These are phyloP conservation scores for Heteromurus nitidus DNA, from an alignment of 2,888 invertebrate species.

Conservation along the genomic window DNA sequence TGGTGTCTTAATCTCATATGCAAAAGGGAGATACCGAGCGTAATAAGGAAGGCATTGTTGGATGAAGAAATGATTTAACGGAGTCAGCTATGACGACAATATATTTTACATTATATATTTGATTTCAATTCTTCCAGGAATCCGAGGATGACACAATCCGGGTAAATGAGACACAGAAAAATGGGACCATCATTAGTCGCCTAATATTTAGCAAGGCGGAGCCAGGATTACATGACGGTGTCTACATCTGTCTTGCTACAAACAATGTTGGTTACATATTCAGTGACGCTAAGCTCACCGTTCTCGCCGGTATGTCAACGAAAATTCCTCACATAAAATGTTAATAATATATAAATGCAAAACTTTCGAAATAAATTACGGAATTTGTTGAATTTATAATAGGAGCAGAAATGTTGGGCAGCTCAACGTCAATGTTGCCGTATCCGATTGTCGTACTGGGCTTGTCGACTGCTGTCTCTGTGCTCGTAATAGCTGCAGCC, in stretches of 20 bases:
- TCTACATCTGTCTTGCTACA: slow-evolving; percentile 72
- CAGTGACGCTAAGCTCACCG: slow-evolving; percentile 71
- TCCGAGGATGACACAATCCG: slow-evolving; percentile 71
- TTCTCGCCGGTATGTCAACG: slow-evolving; percentile 69
- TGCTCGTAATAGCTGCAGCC: slow-evolving; percentile 70
- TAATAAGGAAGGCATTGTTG: no score
- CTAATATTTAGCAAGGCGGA: slow-evolving; percentile 70
- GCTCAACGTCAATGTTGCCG: slow-evolving; percentile 64
- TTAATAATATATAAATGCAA: neutral
- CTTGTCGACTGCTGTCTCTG: slow-evolving; percentile 68
- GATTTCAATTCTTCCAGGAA: no score
- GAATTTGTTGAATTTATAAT: neutral
- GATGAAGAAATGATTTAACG: no score
- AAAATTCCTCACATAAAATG: no score
- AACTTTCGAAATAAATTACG: neutral
- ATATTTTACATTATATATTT: no score
- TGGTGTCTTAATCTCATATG: neutral
- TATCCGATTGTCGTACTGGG: slow-evolving; percentile 72
- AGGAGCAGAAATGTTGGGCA: slow-evolving; percentile 70
- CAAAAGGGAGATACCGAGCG: neutral
- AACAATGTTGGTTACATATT: slow-evolving; percentile 72
- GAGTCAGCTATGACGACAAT: no score
- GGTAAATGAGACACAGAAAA: slow-evolving; percentile 72
- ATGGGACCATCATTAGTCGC: slow-evolving; percentile 72
- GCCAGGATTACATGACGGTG: slow-evolving; percentile 68